phyloP scores from a whole-genome alignment of 2,113 vertebrate genomes.

The Heliornis fulica region DNA sequence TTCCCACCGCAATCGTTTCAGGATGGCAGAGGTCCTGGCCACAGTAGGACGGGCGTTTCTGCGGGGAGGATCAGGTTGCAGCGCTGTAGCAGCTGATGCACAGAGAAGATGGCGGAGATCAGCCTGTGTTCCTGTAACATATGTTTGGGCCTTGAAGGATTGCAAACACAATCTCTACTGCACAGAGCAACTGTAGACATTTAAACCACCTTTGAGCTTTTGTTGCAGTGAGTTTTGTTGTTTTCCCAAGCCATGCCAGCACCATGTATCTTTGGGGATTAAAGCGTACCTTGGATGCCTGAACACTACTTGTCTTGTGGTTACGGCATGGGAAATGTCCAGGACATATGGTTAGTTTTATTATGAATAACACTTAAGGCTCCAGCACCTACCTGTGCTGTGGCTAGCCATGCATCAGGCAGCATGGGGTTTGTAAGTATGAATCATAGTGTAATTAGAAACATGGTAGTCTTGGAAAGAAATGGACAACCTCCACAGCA shows the following conservation, averaged over 20 bases:
- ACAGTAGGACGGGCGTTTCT: not conserved
- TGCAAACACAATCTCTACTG: not conserved
- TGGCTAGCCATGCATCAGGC: not conserved
- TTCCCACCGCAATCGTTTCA: rapidly evolving
- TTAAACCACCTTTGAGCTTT: not conserved
- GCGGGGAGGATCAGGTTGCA: not conserved
- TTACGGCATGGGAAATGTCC: not conserved
- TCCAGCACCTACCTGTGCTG: not conserved
- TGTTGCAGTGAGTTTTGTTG: not conserved
- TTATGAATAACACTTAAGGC: not conserved
- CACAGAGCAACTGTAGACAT: not conserved
- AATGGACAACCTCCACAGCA: not conserved
- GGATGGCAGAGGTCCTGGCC: not conserved
- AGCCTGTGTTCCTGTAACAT: not conserved
- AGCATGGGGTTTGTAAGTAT: not conserved
- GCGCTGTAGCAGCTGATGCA: not conserved
- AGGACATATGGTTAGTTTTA: not conserved
- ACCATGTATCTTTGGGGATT: not conserved
- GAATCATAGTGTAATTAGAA: not conserved
- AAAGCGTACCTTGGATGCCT: not conserved
- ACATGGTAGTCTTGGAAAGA: not conserved
- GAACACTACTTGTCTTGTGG: not conserved
- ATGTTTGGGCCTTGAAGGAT: not conserved
- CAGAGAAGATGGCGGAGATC: not conserved
- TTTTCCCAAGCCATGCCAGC: not conserved